Percentiles rank a stretch among this genome's conserved stretches.
Evolutionary conservation across 2,888 invertebrate species (phyloP).

Genomic region (Euphydryas editha): DNA sequence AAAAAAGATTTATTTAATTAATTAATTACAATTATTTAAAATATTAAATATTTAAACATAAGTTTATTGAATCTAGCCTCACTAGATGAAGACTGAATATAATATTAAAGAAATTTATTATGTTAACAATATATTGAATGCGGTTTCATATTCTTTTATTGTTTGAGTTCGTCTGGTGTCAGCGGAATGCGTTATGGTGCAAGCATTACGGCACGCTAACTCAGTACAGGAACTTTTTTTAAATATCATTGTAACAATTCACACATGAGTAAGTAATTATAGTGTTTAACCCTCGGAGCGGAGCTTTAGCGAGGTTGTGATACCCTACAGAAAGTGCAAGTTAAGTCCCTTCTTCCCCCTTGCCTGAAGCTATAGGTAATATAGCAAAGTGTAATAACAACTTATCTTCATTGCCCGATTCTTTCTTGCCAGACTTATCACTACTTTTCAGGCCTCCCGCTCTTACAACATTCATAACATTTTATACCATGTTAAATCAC

Average conservation of each 20-base stretch:
- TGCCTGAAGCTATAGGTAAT: constrained; percentile 50
- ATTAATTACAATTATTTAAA: too few species aligned
- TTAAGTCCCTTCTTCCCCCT: constrained; percentile 38
- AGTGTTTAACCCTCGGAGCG: not conserved
- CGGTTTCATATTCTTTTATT: too few species aligned
- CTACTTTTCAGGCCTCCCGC: constrained; percentile 12
- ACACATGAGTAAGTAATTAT: constrained; percentile 8
- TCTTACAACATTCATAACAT: constrained; percentile 15
- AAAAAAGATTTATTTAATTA: not conserved
- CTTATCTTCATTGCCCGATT: constrained; percentile 64
- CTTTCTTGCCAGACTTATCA: constrained; percentile 20
- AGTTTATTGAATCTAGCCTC: too few species aligned
- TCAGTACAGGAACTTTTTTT: not conserved
- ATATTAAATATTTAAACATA: too few species aligned
- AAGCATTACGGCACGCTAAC: not conserved
- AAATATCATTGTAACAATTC: constrained; percentile 7
- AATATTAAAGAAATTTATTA: too few species aligned
- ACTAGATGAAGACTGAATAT: too few species aligned
- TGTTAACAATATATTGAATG: too few species aligned
- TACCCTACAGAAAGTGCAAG: constrained; percentile 5
- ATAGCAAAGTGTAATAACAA: constrained; percentile 66
- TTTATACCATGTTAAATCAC: not conserved
- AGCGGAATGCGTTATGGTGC: too few species aligned
- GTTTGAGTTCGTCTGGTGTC: too few species aligned
- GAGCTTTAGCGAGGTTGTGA: not conserved